phyloP scores from a whole-genome alignment of 2,888 invertebrate species.

The Drosophila greeni region DNA sequence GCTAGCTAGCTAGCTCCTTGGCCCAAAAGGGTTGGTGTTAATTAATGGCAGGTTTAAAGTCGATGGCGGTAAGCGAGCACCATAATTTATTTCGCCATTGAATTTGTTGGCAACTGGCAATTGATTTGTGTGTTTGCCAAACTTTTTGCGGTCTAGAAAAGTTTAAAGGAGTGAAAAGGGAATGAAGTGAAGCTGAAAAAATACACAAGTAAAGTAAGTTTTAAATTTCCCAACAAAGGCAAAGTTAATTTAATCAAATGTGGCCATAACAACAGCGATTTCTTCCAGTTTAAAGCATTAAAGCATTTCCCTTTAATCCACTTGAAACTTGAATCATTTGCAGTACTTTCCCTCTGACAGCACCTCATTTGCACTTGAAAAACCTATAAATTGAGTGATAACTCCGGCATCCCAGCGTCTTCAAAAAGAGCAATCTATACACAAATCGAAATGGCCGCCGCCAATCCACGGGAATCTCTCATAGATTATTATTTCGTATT shows the following conservation, averaged over 20 bases:
- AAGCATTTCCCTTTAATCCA: conserved; percentile 9
- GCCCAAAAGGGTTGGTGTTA: conserved; percentile 36
- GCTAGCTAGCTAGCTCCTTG: conserved; percentile 9
- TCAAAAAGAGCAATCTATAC: conserved; percentile 42
- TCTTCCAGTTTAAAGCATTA: not conserved
- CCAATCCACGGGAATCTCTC: conserved; percentile 40
- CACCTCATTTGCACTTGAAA: conserved; percentile 38
- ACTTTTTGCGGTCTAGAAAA: conserved; percentile 4
- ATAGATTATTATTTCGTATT: conserved; percentile 43
- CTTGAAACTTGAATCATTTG: conserved; percentile 27
- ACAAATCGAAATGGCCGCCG: conserved; percentile 33
- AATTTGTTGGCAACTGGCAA: conserved; percentile 13
- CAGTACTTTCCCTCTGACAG: conserved; percentile 19
- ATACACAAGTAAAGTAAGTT: not conserved
- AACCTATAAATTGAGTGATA: conserved; percentile 42
- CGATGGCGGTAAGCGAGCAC: conserved; percentile 37
- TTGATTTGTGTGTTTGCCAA: conserved; percentile 24
- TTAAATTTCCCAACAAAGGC: not conserved
- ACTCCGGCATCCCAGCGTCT: conserved; percentile 26
- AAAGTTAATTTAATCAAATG: conserved; percentile 1
- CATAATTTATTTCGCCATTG: conserved; percentile 36
- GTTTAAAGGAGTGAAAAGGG: not conserved
- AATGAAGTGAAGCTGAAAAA: not conserved
- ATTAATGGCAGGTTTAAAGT: conserved; percentile 34
- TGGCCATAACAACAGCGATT: not conserved